Percentiles rank a stretch among this genome's conserved stretches.
phyloP scores from a whole-genome alignment of 1,140 invertebrate species.

The Brachionus paranguensis region DNA sequence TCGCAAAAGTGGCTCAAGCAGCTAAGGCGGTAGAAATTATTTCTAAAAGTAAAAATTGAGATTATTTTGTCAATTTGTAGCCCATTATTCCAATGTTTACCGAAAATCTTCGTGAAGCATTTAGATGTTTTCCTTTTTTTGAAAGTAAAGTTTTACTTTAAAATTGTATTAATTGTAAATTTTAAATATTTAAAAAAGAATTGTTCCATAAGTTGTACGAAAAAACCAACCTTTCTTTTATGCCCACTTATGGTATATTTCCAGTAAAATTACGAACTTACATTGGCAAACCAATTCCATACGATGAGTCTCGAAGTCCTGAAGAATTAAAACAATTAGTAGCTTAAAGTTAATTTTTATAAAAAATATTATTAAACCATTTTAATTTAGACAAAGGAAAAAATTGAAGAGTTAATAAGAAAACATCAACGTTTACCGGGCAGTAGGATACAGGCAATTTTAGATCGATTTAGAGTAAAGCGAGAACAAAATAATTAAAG shows the following conservation, averaged over 20 bases:
- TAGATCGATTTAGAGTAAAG: neutral
- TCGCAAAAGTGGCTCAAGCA: slow-evolving; percentile 90
- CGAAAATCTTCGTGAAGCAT: slow-evolving; percentile 87
- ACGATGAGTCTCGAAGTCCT: neutral
- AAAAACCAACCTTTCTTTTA: slow-evolving; percentile 76
- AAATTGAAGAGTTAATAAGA: slow-evolving; percentile 54
- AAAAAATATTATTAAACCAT: slow-evolving; percentile 4
- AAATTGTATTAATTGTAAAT: too few relatives aligned
- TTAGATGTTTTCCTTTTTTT: slow-evolving; percentile 60
- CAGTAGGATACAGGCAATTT: neutral
- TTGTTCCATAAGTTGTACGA: slow-evolving; percentile 63
- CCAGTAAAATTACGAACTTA: slow-evolving; percentile 74
- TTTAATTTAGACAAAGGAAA: slow-evolving; percentile 63
- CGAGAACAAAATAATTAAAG: neutral
- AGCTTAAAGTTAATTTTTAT: too few relatives aligned
- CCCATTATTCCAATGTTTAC: slow-evolving; percentile 92
- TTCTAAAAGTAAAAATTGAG: neutral
- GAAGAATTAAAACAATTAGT: neutral
- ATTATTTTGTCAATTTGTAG: slow-evolving; percentile 50
- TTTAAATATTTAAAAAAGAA: slow-evolving; percentile 41
- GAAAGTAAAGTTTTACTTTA: slow-evolving; percentile 45
- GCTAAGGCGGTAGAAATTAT: slow-evolving; percentile 70
- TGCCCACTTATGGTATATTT: slow-evolving; percentile 93
- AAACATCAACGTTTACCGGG: neutral
- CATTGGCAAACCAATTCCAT: neutral